A percentile compares a stretch with the other conserved stretches of the same genome.
These are phyloP conservation scores for Acanthacorydalis orientalis DNA, from an alignment of 2,888 invertebrate species.

Conservation along the genomic window DNA sequence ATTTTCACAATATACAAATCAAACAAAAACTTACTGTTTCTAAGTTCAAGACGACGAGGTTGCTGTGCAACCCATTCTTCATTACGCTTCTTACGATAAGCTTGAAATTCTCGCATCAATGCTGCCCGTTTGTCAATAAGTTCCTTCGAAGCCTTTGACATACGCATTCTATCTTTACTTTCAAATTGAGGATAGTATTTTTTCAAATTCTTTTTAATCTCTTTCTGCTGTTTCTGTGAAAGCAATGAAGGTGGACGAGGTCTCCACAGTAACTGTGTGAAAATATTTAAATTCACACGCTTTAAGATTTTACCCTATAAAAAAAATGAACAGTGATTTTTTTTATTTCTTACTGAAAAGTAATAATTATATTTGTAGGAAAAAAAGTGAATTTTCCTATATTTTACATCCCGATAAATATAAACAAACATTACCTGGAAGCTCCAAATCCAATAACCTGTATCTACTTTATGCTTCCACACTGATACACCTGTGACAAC, in stretches of 20 bases:
- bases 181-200: conserved; percentile 93
- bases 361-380: too few relatives aligned
- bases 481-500: conserved; percentile 89
- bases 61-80: conserved; percentile 65
- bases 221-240: conserved; percentile 71
- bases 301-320: conserved; percentile 42
- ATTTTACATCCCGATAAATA: too few relatives aligned
- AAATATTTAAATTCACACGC: conserved; percentile 77
- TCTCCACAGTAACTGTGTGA: conserved; percentile 91
- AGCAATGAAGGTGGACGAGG: conserved; percentile 83
- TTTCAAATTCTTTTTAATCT: conserved; percentile 94
- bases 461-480: conserved; percentile 88
- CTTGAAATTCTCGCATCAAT: conserved; percentile 71
- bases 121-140: conserved; percentile 80
- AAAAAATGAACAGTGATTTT: background rate
- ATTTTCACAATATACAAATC: too few relatives aligned
- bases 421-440: conserved; percentile 65
- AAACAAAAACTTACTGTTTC: conserved; percentile 54
- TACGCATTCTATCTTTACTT: conserved; percentile 84
- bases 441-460: conserved; percentile 93
- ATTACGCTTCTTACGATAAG: conserved; percentile 58
- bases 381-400: too few relatives aligned
- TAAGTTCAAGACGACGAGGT: conserved; percentile 63
- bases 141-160: conserved; percentile 89
- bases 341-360: too few relatives aligned